phyloP scores from a whole-genome alignment of 2,113 vertebrate genomes.

The Gymnobelideus leadbeateri region DNA sequence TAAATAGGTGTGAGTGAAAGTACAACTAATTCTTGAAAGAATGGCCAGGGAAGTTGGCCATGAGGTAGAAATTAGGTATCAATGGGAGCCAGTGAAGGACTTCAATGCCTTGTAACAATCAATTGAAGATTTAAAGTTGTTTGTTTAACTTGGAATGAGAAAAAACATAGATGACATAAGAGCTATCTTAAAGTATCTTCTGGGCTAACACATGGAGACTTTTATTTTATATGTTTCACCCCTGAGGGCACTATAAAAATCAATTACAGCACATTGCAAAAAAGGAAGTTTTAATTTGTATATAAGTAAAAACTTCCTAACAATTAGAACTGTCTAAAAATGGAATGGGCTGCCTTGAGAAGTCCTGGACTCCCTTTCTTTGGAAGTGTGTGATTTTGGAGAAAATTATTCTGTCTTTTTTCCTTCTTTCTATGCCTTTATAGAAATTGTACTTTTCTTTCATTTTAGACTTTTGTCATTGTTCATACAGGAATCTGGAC shows the following conservation, averaged over 20 bases:
- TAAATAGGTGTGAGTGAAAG: background rate
- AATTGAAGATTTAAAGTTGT: background rate
- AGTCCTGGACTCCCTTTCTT: background rate
- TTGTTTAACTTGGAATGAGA: background rate
- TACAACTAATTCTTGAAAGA: background rate
- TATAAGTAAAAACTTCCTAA: background rate
- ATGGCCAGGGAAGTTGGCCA: background rate
- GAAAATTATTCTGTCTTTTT: background rate
- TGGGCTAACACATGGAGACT: background rate
- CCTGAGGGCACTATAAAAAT: background rate
- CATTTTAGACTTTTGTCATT: background rate
- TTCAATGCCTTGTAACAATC: background rate
- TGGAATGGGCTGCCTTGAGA: background rate
- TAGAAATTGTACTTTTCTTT: conserved; percentile 41
- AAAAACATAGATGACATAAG: background rate
- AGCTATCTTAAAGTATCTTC: background rate
- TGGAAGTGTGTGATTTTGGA: background rate
- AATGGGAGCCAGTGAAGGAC: background rate
- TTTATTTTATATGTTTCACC: background rate
- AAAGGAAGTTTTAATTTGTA: background rate
- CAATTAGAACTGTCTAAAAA: background rate
- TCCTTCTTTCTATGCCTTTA: conserved; percentile 31
- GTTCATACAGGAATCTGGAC: conserved; percentile 20
- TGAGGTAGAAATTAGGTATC: background rate
- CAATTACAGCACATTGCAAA: background rate